Conservation (phyloP, 2,113 vertebrate genomes). For the Mesembrinibis cayennensis region DNA sequence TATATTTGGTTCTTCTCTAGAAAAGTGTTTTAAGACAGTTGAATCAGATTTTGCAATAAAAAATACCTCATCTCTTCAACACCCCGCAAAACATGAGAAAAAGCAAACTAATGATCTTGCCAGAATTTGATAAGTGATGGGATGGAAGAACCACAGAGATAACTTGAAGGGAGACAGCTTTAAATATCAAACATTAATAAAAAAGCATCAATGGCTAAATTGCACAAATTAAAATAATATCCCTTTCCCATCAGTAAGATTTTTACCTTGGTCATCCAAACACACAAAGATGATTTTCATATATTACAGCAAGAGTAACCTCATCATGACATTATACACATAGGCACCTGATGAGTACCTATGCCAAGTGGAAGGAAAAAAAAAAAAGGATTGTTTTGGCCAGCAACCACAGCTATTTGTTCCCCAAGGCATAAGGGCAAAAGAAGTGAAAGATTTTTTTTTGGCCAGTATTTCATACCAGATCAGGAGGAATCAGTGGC, state of each 20-base stretch:
- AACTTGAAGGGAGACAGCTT: background rate
- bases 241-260: background rate
- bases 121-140: background rate
- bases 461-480: background rate
- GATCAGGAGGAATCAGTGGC: background rate
- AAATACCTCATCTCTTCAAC: background rate
- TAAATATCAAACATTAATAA: background rate
- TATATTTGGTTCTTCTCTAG: background rate
- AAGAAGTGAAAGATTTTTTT: background rate
- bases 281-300: background rate
- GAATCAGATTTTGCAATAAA: background rate
- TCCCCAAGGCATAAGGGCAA: background rate
- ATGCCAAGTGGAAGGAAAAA: background rate
- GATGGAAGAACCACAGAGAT: background rate
- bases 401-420: background rate
- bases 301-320: background rate
- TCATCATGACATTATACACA: background rate
- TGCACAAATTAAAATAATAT: background rate
- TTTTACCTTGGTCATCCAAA: background rate
- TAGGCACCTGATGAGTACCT: background rate
- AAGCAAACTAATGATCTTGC: background rate
- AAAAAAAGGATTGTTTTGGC: background rate
- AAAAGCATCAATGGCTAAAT: fast-evolving
- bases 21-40: background rate
- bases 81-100: background rate